phyloP scores from a whole-genome alignment of 2,888 invertebrate species.

The Quadroppia sp. region DNA sequence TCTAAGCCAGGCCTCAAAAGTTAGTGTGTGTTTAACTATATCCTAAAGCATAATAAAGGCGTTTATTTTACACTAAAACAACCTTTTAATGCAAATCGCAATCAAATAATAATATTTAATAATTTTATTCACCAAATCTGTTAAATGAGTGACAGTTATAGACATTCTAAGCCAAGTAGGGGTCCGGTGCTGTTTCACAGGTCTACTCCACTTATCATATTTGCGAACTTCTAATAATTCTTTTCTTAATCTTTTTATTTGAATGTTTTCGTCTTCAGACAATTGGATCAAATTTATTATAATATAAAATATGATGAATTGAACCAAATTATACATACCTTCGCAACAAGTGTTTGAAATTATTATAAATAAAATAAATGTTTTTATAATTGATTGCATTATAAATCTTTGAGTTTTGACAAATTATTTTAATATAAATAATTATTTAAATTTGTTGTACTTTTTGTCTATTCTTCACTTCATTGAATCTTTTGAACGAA shows the following conservation, averaged over 20 bases:
- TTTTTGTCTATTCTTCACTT: too few relatives aligned
- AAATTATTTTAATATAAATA: too few relatives aligned
- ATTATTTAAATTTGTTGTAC: too few relatives aligned
- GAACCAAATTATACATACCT: background rate
- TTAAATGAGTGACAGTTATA: conserved; percentile 31
- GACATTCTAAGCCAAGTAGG: conserved; percentile 32
- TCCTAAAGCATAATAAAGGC: background rate
- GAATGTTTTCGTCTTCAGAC: conserved; percentile 46
- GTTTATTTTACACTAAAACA: background rate
- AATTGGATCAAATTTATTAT: background rate
- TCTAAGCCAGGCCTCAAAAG: conserved; percentile 35
- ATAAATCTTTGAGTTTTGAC: background rate
- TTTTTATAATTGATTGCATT: background rate
- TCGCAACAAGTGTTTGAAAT: background rate
- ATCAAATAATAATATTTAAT: background rate
- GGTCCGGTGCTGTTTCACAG: conserved; percentile 37
- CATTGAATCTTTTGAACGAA: too few relatives aligned
- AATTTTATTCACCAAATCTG: conserved; percentile 21
- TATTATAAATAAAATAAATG: background rate
- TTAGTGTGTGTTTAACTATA: conserved; percentile 2
- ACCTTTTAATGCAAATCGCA: background rate
- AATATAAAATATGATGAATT: background rate
- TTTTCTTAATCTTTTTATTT: conserved; percentile 25
- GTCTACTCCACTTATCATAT: conserved; percentile 39
- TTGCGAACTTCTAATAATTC: conserved; percentile 10